Evolutionary conservation across 2,888 invertebrate genomes (phyloP).

Genomic region (Agriopis marginaria): DNA sequence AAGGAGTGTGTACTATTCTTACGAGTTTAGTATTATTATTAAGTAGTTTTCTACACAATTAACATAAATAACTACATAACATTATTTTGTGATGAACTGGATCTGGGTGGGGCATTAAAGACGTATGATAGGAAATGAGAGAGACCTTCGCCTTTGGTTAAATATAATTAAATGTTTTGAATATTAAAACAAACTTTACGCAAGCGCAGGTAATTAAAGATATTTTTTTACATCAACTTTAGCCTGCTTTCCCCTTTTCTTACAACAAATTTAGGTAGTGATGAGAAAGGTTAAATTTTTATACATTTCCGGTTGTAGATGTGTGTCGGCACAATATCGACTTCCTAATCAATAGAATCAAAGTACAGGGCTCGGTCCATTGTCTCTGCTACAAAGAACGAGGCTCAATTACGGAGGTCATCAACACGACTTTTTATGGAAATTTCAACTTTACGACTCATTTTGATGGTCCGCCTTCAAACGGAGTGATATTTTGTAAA

Average conservation of each 20-base stretch:
- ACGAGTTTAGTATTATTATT: conserved; percentile 37
- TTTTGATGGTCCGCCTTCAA: conserved; percentile 87
- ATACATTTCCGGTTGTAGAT: conserved; percentile 30
- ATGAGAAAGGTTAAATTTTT: neutral
- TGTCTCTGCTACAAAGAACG: conserved; percentile 83
- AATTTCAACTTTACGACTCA: conserved; percentile 83
- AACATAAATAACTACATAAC: neutral
- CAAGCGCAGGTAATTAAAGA: no score
- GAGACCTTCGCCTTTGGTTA: no score
- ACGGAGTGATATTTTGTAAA: conserved; percentile 87
- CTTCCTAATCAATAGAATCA: conserved; percentile 72
- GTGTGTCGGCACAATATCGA: conserved; percentile 45
- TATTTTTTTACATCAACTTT: neutral
- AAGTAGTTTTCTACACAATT: neutral
- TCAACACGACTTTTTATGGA: conserved; percentile 86
- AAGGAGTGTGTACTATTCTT: conserved; percentile 47
- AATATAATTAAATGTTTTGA: no score
- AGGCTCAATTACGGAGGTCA: conserved; percentile 83
- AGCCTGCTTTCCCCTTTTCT: neutral
- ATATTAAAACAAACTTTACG: no score
- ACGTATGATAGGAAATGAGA: neutral
- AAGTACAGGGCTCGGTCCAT: conserved; percentile 73
- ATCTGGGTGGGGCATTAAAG: neutral
- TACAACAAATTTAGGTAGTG: neutral
- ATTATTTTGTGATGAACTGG: neutral